Conservation (phyloP, 2,888 invertebrate species). For the Drosophila leonis region DNA sequence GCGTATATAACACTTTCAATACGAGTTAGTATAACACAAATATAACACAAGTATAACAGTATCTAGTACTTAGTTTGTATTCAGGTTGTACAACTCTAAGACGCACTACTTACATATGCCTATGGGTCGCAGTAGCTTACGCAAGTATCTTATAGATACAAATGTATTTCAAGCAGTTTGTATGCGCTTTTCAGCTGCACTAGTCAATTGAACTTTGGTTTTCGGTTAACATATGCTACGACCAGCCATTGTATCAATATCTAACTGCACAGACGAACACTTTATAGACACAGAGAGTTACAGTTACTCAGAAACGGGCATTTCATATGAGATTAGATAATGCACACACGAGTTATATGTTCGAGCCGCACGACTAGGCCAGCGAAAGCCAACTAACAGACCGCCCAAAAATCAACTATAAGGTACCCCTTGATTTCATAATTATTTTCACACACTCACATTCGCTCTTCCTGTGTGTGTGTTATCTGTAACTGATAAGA, state of each 20-base stretch:
- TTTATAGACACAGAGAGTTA: constrained; percentile 11
- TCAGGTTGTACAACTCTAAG: neutral
- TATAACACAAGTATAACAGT: constrained; percentile 22
- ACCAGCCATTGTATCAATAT: constrained; percentile 31
- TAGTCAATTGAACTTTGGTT: constrained; percentile 15
- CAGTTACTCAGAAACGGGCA: constrained; percentile 30
- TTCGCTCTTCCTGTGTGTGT: neutral
- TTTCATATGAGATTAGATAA: constrained; percentile 29
- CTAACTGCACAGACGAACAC: constrained; percentile 15
- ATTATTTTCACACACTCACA: constrained; percentile 46
- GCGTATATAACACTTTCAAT: neutral
- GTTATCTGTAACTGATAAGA: constrained; percentile 72
- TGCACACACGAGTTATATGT: constrained; percentile 27
- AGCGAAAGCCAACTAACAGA: constrained; percentile 65
- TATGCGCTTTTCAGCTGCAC: neutral
- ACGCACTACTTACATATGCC: constrained; percentile 21
- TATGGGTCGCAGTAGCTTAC: neutral
- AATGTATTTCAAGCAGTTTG: constrained; percentile 19
- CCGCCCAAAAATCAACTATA: constrained; percentile 22
- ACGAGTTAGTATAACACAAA: neutral
- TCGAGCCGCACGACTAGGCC: constrained; percentile 63
- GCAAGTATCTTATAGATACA: constrained; percentile 33
- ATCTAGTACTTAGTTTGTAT: neutral
- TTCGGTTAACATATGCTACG: constrained; percentile 48
- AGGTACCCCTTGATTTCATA: constrained; percentile 65